Conservation (phyloP, 2,888 invertebrate genomes). For the Ferrisia virgata region DNA sequence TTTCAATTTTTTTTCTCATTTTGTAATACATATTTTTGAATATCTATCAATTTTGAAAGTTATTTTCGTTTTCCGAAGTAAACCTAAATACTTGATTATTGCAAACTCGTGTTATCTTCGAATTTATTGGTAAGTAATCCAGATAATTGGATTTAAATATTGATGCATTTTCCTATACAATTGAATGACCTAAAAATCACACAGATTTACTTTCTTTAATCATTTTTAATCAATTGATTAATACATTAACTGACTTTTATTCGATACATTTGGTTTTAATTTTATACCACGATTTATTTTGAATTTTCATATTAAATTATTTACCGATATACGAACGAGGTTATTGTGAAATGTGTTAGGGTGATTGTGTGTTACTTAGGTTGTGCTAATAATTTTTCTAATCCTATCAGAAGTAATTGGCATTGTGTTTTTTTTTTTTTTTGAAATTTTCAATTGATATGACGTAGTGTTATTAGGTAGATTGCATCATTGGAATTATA, state of each 20-base stretch:
- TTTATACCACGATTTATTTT: neutral
- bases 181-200: neutral
- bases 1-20: neutral
- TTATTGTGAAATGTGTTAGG: neutral
- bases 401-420: neutral
- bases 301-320: neutral
- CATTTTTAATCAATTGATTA: neutral
- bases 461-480: neutral
- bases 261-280: neutral
- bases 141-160: neutral
- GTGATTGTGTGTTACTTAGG: neutral
- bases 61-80: neutral
- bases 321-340: neutral
- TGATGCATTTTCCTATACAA: neutral
- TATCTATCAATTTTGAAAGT: neutral
- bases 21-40: conserved; percentile 1
- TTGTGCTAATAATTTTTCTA: neutral
- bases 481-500: neutral
- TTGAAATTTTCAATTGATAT: neutral
- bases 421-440: neutral
- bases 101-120: neutral
- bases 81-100: neutral
- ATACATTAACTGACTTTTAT: neutral
- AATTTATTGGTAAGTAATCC: conserved; percentile 6
- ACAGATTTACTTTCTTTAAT: neutral